phyloP scores from a whole-genome alignment of 2,888 invertebrate species.

The Perizoma affinitatum region DNA sequence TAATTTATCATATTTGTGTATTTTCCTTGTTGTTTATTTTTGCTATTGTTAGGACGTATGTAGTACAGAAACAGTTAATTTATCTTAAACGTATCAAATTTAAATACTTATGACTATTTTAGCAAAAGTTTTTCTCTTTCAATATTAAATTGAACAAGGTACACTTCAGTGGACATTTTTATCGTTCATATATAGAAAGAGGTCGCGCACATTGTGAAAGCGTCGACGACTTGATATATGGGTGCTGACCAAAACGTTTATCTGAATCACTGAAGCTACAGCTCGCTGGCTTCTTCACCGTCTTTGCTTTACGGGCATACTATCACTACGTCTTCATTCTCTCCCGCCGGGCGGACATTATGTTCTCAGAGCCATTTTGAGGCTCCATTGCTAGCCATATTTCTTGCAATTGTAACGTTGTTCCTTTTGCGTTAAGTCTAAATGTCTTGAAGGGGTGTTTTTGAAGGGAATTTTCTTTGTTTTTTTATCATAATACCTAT shows the following conservation, averaged over 20 bases:
- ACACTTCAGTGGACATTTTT: conserved; percentile 63
- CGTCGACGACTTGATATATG: conserved; percentile 72
- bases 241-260: conserved; percentile 74
- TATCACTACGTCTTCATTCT: conserved; percentile 66
- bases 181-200: conserved; percentile 56
- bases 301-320: conserved; percentile 55
- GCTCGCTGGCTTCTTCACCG: conserved; percentile 58
- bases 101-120: too few relatives aligned
- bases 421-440: conserved; percentile 17
- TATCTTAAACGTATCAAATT: too few relatives aligned
- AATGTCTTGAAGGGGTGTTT: not conserved
- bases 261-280: conserved; percentile 70
- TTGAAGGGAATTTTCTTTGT: too few relatives aligned
- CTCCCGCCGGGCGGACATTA: conserved; percentile 60
- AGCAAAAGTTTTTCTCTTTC: conserved; percentile 12
- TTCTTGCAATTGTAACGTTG: conserved; percentile 68
- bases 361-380: conserved; percentile 63
- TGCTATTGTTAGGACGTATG: too few relatives aligned
- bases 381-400: conserved; percentile 47
- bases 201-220: conserved; percentile 54
- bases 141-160: conserved; percentile 48
- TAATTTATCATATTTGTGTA: too few relatives aligned
- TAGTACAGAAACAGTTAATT: too few relatives aligned
- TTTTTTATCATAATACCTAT: too few relatives aligned
- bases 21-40: too few relatives aligned